phyloP scores from a whole-genome alignment of 2,797 vertebrate genomes.

The Prunella strophiata region DNA sequence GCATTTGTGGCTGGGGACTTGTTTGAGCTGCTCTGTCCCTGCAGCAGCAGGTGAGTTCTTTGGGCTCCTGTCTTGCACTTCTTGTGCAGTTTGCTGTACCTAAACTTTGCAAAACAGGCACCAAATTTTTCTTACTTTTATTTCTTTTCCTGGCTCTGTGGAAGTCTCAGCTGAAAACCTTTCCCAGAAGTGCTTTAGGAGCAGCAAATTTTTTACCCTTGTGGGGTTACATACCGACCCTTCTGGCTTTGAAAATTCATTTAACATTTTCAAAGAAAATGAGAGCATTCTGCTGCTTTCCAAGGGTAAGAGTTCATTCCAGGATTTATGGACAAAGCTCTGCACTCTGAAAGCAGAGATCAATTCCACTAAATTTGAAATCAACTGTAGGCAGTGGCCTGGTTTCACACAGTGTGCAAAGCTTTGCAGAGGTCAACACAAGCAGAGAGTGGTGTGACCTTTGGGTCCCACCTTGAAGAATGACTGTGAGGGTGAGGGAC shows the following conservation, averaged over 20 bases:
- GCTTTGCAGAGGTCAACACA: conserved; percentile 42
- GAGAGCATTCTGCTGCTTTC: conserved; percentile 29
- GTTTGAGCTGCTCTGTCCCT: not conserved
- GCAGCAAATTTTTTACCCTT: not conserved
- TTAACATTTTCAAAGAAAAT: conserved; percentile 58
- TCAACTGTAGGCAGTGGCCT: conserved; percentile 25
- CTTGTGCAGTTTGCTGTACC: not conserved
- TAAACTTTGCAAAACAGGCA: not conserved
- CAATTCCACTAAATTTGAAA: conserved; percentile 65
- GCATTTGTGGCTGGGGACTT: not conserved
- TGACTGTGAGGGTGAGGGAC: conserved; percentile 39
- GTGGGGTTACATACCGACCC: not conserved
- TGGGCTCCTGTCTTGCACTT: not conserved
- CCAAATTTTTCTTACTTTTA: not conserved
- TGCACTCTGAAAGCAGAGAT: conserved; percentile 59
- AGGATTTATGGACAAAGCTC: conserved; percentile 66
- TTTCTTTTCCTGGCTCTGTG: not conserved
- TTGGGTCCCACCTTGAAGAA: conserved; percentile 29
- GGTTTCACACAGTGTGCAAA: conserved; percentile 2
- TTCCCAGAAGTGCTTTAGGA: not conserved
- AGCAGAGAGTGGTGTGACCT: conserved; percentile 24
- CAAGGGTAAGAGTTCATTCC: conserved; percentile 37
- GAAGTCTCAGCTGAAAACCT: not conserved
- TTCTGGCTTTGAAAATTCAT: conserved; percentile 55
- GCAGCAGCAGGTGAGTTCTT: not conserved